Conservation (phyloP, 2,888 invertebrate genomes). For the Syrista parreyssii region DNA sequence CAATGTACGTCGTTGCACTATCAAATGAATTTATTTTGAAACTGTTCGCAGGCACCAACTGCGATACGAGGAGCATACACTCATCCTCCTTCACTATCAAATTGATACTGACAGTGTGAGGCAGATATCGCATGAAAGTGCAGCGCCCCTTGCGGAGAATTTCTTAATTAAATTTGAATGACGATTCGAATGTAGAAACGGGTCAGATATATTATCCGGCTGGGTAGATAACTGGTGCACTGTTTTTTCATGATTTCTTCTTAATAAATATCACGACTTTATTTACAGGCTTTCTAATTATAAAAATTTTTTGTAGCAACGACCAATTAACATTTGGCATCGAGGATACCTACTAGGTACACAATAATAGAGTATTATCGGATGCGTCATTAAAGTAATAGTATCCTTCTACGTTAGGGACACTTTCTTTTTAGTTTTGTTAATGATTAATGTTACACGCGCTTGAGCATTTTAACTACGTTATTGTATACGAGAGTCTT, state of each 20-base stretch:
- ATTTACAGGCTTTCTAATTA: not conserved
- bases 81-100: not conserved
- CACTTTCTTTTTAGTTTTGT: not conserved
- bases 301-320: not conserved
- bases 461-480: constrained; percentile 39
- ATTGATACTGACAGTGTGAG: not conserved
- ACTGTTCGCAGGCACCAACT: not conserved
- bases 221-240: not conserved
- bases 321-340: not conserved
- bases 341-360: not conserved
- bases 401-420: not conserved
- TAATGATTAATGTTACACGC: not conserved
- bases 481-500: constrained; percentile 52
- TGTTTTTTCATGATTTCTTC: not conserved
- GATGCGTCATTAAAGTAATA: not conserved
- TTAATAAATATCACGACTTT: not conserved
- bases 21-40: not conserved
- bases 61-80: not conserved
- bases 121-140: not conserved
- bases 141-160: not conserved
- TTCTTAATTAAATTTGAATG: not conserved
- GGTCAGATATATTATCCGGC: not conserved
- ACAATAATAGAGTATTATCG: not conserved
- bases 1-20: not conserved
- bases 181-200: not conserved